Conservation (phyloP, 2,113 vertebrate genomes). For the Scomber scombrus region DNA sequence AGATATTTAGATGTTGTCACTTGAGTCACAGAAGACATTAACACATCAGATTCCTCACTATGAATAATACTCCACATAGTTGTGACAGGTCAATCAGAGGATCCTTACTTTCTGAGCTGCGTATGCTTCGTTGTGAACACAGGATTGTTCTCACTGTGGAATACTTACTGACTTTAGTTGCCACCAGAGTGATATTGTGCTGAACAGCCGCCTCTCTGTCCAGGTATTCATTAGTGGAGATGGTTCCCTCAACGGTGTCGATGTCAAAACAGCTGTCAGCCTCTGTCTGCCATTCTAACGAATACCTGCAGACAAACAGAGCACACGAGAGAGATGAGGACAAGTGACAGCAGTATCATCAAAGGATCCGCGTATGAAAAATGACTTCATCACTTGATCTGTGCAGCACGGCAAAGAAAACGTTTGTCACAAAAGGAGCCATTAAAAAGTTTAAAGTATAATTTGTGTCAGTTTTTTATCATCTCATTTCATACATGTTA, state of each 20-base stretch:
- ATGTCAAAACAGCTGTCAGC: conserved; percentile 91
- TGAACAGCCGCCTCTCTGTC: conserved; percentile 91
- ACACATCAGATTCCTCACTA: too few relatives aligned
- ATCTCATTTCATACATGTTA: too few relatives aligned
- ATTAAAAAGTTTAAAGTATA: too few relatives aligned
- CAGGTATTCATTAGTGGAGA: conserved; percentile 91
- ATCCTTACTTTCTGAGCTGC: background rate
- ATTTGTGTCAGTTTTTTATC: too few relatives aligned
- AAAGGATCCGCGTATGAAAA: background rate
- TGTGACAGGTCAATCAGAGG: too few relatives aligned
- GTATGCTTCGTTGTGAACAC: too few relatives aligned
- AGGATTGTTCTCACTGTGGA: background rate
- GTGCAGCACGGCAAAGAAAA: too few relatives aligned
- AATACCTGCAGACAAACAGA: conserved; percentile 87
- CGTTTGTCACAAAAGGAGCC: too few relatives aligned
- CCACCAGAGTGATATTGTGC: conserved; percentile 93
- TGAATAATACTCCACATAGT: too few relatives aligned
- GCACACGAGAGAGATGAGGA: background rate
- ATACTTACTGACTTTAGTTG: conserved; percentile 98
- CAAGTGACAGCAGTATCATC: too few relatives aligned
- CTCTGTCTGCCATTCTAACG: conserved; percentile 89
- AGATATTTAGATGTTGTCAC: too few relatives aligned
- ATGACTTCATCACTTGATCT: background rate
- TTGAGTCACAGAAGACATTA: too few relatives aligned
- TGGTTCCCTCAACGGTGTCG: conserved; percentile 91